Evolutionary conservation across 2,888 invertebrate genomes (phyloP), one percentile per base, ranked within the genome.

Genomic region (Diaphora mendica): DNA sequence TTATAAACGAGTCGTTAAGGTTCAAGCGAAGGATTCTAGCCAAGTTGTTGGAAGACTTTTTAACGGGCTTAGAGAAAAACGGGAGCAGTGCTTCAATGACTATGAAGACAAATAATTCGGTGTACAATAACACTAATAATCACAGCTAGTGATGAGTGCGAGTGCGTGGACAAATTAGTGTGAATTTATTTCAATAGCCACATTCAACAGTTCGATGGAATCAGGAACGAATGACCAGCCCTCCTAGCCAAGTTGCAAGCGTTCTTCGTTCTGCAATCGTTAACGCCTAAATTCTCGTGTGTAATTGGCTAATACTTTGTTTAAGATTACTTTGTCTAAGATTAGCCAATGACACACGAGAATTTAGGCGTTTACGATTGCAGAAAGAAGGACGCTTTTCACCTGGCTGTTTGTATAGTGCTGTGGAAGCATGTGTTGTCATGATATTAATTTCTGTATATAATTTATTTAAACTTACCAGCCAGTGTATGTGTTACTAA

Each of bases 21-120:
- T 98, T 98, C 92, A 98, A 98, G 91, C 96, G 98, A 84, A 97
- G 97, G 89, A 96, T 96, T 82, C 94, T 98, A 79, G 97, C 97
- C 48, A 96, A 96, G 86, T 90, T 97, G 76, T 94, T 98, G 77
- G 97, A 97, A 91, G 97, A 97, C 87, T 96, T 97, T 89, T 89
- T 96, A 83, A 93, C 92, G 77, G 95, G 95, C 76, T 89, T 96
- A 79, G 96, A 96, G 86, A 95, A 90, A 85, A 96, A 96, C 81
- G 96, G 96, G 62, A 96, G 92, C 87, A 95, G 95, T 90, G 93
- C 94, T 83, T 93, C 94, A 15, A 88, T 92, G 78, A 91, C 85
- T 79, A 87, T 93, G 82, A 93, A 93, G 83, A 89, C 90, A 79
- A 89, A 92, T 70, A 93, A 93, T 84, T 85, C 91, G 70, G 80